Evolutionary conservation across 2,888 invertebrate genomes (phyloP), one percentile per base, ranked within the genome.

Genomic region (Selenia dentaria): DNA sequence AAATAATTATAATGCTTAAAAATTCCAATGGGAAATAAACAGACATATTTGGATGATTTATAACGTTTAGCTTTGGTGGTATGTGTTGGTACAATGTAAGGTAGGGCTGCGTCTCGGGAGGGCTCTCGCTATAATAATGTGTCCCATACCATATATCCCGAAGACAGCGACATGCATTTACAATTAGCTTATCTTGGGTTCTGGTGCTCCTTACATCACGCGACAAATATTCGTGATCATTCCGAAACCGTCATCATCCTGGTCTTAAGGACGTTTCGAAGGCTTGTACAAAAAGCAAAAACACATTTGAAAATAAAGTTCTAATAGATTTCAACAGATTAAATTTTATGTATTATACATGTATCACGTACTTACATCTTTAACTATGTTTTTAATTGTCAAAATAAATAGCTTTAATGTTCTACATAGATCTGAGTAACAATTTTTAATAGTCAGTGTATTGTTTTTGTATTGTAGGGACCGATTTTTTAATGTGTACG

Each of bases 111-210:
- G 44, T 28, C 37, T 37, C 51, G 45, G 42, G 54, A 39, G 51
- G 54, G 63, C 56, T 59, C 26, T 59, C 48, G 56, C 66, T 65
- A 33, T 24, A 27, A n/a, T n/a, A n/a, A n/a, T n/a, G n/a, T n/a
- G n/a, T n/a, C n/a, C n/a, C 62, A 29, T 59, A 70, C 73, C 68
- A 83, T 85, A 82, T 80, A 83, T 86, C 72, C 70, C 63, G 54
- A 67, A 62, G 83, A 85, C 87, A 84, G 84, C 68, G 77, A 87
- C 87, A 85, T 66, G 85, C 72, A 85, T 87, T 85, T 61, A 84
- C 86, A 87, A 86, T 87, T 86, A 88, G 79, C 78, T 84, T 87
- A 87, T 87, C 87, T 78, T 70, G 55, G 64, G 58, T 62, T 66
- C 63, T 61, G 67, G 62, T 59, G 70, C 81, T 80, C 69, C 82